Evolutionary conservation across 2,113 vertebrate species (phyloP), one percentile per base, ranked within the genome.

Genomic region (Varanus komodoensis): DNA sequence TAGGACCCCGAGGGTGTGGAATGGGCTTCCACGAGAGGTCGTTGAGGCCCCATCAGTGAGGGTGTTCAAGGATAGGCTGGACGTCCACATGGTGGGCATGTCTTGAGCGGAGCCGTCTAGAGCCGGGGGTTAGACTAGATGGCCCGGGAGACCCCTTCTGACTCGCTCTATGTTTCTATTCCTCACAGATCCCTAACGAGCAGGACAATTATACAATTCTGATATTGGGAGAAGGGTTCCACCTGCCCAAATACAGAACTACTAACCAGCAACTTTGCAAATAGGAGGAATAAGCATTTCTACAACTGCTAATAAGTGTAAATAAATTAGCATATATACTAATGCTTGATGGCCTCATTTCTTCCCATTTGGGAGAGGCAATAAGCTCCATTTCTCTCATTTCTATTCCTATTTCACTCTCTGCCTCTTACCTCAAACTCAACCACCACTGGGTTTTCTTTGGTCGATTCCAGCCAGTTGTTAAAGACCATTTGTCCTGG

Each of bases 381-480:
- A 29, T 12, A 80, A 32, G 32, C n/a, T 32, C 75, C 14, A 5
- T 34, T 69, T 68, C 17, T 29, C 67, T 67, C 25, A 9, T 69
- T 34, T 69, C 67, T 27, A 32, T 25, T 69, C 25, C 34, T 44
- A 44, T 29, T 80, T 71, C 81, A 44, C 82, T 27, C 91, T 90
- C 48, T 29, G 67, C 90, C 11, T 54, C 89, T 95, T 93, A 99
- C 99, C 98, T 98, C 90, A 94, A 97, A 98, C 6, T 99, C 97
- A 25, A 98, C 92, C 68, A 99, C 95, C 29, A 87, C 85, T 0
- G 98, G 99, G 92, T 99, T 99, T 32, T 99, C 98, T 27, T 98
- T 97, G 23, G 97, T 96, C 3, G 99, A 99, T 80, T 97, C 97
- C 64, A 98, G 89, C 99, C 99, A 99, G 78, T 98, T 89, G 75